Base-by-base conservation (phyloP, 1,140 invertebrate genomes). In the Kradibia gibbosae region DNA sequence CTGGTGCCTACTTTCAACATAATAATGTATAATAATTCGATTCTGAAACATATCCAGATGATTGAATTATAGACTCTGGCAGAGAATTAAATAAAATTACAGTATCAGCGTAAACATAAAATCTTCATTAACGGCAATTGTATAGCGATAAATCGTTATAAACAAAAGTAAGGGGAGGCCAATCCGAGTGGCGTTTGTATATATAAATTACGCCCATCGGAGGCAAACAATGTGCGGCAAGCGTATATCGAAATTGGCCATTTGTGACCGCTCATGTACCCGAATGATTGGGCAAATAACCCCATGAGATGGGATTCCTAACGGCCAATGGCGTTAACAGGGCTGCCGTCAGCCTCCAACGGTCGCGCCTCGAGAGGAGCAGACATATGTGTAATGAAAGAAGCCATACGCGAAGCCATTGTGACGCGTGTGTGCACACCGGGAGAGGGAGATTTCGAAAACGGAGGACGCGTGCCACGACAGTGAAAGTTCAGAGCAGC, bases 381-480 rank as follows among this genome's bases (percentile, higher is more conserved):
- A 31, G 31, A 25, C 67, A 78, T 78, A 25, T 55, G 45, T 53
- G 53, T 34, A 65, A 74, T 65, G 70, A 80, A 73, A 80, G 71
- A 74, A 74, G 80, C 80, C 73, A 36, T 65, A 76, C 39, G 57
- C 11, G 70, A 72, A n/a, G 78, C 20, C 50, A 28, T 71, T 76
- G 62, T 71, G 34, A 74, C 73, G 28, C 73, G 73, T 55, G 60
- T 48, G 48, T 22, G 25, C n/a, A 36, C 57, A 22, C 42, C 3
- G 45, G 25, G 79, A 55, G 80, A 67, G 62, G 62, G 73, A 53
- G 15, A 53, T 71, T 81, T 81, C 62, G 60, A 81, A 76, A 81
- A 81, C 60, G 72, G 72, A 67, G 60, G 80, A 81, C 80, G 80
- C 80, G 80, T 81, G 80, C 80, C 80, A 34, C 3, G 45, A 75